These are phyloP conservation scores for Cosmorhoe ocellata DNA, from an alignment of 2,888 invertebrate species.

Conservation along the genomic window DNA sequence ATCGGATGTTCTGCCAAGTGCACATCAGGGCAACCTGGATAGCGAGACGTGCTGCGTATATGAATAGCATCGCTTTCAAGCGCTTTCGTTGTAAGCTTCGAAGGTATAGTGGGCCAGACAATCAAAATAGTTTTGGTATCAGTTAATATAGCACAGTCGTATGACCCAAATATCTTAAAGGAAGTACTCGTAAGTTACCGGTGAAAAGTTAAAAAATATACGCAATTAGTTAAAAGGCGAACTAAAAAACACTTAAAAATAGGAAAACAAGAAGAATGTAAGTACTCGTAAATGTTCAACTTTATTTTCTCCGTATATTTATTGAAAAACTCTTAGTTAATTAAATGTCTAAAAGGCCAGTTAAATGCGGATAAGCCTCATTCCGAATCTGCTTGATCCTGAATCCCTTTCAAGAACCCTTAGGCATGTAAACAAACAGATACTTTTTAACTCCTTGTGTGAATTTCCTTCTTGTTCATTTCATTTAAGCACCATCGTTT, in stretches of 20 bases:
- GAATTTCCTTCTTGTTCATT: conserved; percentile 36
- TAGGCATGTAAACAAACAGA: conserved; percentile 31
- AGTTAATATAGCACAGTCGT: not conserved
- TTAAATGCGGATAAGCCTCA: conserved; percentile 22
- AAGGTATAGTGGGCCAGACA: not conserved
- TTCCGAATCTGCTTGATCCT: conserved; percentile 28
- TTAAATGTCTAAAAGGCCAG: conserved; percentile 22
- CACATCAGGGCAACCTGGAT: conserved; percentile 49
- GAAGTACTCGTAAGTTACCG: too few relatives aligned
- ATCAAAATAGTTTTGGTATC: not conserved
- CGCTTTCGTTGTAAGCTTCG: conserved; percentile 35
- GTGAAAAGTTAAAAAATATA: too few relatives aligned
- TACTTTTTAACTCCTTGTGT: conserved; percentile 19
- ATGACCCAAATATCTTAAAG: too few relatives aligned
- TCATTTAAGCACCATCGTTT: conserved; percentile 49
- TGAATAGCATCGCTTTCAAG: conserved; percentile 44
- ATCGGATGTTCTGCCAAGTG: conserved; percentile 47
- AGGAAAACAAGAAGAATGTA: too few relatives aligned
- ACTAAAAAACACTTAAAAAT: not conserved
- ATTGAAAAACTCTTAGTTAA: conserved; percentile 18
- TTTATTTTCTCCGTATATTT: not conserved
- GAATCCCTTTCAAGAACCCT: conserved; percentile 27
- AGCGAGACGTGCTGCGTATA: conserved; percentile 57
- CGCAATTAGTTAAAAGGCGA: too few relatives aligned
- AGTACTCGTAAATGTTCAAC: not conserved